phyloP scores from a whole-genome alignment of 1,140 invertebrate genomes.

The Hycleus phaleratus region DNA sequence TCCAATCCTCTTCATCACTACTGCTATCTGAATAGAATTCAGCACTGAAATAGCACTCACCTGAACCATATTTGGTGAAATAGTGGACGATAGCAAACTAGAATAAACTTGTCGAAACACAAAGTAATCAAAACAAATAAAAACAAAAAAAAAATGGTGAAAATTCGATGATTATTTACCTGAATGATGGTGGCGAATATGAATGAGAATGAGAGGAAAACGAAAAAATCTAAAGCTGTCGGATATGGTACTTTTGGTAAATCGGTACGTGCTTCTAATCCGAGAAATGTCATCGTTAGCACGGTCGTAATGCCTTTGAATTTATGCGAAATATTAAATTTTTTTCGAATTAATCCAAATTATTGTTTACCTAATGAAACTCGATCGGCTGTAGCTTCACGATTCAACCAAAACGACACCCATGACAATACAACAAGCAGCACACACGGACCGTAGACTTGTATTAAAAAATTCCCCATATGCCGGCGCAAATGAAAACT shows the following conservation, averaged over 20 bases:
- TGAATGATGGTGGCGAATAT: conserved; percentile 82
- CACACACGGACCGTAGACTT: conserved; percentile 82
- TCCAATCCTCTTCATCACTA: conserved; percentile 48
- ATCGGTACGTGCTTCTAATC: conserved; percentile 76
- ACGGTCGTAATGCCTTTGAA: conserved; percentile 73
- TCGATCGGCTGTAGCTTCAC: conserved; percentile 81
- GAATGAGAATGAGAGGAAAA: conserved; percentile 79
- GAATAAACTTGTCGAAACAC: conserved; percentile 4
- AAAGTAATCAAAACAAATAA: background rate
- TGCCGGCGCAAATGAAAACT: conserved; percentile 77
- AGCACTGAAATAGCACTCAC: conserved; percentile 70
- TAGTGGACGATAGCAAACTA: conserved; percentile 83
- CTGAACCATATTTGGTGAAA: conserved; percentile 83
- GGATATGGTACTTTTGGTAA: conserved; percentile 81
- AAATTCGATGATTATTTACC: conserved; percentile 33
- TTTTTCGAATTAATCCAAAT: background rate
- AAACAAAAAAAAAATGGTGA: background rate
- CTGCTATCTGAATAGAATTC: conserved; percentile 54
- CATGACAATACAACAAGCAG: conserved; percentile 80
- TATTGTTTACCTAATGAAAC: conserved; percentile 64
- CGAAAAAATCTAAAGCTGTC: conserved; percentile 81
- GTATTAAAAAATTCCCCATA: conserved; percentile 82
- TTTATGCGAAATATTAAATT: background rate
- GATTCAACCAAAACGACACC: conserved; percentile 87
- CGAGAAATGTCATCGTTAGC: conserved; percentile 82